phyloP scores from a whole-genome alignment of 2,797 vertebrate genomes.

The Cygnus olor region DNA sequence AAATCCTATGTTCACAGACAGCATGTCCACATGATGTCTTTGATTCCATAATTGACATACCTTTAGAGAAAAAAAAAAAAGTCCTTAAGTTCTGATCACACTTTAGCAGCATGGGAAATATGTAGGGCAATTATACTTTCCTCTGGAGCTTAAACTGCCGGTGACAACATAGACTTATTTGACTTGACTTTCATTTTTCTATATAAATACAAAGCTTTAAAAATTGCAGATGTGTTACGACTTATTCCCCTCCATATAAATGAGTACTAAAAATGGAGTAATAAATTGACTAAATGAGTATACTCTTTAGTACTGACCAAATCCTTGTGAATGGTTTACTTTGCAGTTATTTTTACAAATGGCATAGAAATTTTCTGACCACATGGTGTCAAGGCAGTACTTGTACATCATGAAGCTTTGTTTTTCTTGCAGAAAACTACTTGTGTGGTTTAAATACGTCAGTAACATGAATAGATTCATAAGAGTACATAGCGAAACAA shows the following conservation, averaged over 20 bases:
- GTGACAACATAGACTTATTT: not conserved
- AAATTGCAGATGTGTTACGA: not conserved
- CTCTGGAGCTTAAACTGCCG: not conserved
- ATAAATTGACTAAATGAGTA: not conserved
- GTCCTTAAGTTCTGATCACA: not conserved
- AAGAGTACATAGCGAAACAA: not conserved
- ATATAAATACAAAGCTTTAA: not conserved
- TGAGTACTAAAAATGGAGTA: not conserved
- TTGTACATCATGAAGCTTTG: conserved; percentile 42
- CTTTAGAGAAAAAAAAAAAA: not conserved
- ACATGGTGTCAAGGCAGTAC: not conserved
- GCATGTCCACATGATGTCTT: not conserved
- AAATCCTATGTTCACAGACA: not conserved
- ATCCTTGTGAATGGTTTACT: not conserved
- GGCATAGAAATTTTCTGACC: conserved; percentile 18
- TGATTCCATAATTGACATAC: not conserved
- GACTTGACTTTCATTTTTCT: not conserved
- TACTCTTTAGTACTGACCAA: not conserved
- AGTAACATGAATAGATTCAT: conserved; percentile 24
- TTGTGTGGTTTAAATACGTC: conserved; percentile 51
- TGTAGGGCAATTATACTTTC: not conserved
- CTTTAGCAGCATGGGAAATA: not conserved
- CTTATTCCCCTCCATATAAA: not conserved
- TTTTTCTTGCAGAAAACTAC: conserved; percentile 53
- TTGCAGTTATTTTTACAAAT: conserved; percentile 16